phyloP scores from a whole-genome alignment of 1,140 invertebrate species.

The Rhyacophila brunnea region DNA sequence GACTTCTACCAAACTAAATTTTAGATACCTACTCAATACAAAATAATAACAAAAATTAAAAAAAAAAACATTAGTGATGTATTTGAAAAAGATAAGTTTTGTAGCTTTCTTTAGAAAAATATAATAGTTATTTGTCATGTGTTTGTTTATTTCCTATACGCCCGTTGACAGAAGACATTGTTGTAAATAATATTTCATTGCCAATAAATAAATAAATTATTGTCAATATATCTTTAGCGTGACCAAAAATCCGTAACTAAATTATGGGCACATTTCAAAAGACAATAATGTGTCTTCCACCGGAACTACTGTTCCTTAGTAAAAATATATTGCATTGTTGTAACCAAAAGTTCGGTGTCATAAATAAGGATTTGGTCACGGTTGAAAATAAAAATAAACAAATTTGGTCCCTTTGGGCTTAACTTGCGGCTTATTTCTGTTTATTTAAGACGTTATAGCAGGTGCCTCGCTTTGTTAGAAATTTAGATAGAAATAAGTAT shows the following conservation, averaged over 20 bases:
- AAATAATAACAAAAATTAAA: too few relatives aligned
- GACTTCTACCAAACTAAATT: too few relatives aligned
- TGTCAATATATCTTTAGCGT: slow-evolving; percentile 3
- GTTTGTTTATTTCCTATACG: slow-evolving; percentile 4
- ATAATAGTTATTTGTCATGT: not conserved
- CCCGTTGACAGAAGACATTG: slow-evolving; percentile 11
- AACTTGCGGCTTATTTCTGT: too few relatives aligned
- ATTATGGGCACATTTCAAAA: slow-evolving; percentile 3
- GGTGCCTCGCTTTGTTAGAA: too few relatives aligned
- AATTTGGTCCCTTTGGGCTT: too few relatives aligned
- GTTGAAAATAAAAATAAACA: slow-evolving; percentile 30
- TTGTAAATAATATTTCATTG: not conserved
- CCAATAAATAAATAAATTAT: too few relatives aligned
- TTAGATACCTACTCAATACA: too few relatives aligned
- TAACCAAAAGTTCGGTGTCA: slow-evolving; percentile 15
- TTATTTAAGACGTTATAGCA: too few relatives aligned
- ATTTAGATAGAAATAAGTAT: too few relatives aligned
- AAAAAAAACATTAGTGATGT: too few relatives aligned
- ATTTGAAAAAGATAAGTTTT: not conserved
- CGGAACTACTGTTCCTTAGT: slow-evolving; percentile 11
- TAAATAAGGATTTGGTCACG: slow-evolving; percentile 32
- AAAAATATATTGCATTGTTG: slow-evolving; percentile 23
- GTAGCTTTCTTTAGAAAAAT: not conserved
- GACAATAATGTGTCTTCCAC: slow-evolving; percentile 3
- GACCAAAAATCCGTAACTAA: slow-evolving; percentile 13